Percentiles rank a stretch among this genome's conserved stretches.
phyloP scores from a whole-genome alignment of 2,888 invertebrate genomes.

The Synergus japonicus region DNA sequence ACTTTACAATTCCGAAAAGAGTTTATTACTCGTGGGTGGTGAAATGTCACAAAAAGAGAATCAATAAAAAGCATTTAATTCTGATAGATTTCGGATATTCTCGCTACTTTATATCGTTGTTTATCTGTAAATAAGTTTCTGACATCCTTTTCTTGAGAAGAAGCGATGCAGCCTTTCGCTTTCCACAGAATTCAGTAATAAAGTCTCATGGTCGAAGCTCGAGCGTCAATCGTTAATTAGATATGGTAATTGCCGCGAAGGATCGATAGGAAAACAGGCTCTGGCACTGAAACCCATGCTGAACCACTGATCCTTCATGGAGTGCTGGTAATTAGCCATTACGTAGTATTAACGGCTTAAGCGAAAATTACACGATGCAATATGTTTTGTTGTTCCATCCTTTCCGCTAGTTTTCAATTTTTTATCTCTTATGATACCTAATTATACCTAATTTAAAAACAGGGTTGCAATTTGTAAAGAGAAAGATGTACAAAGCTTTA shows the following conservation, averaged over 20 bases:
- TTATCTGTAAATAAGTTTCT: not conserved
- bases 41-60: conserved; percentile 17
- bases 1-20: conserved; percentile 1
- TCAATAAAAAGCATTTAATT: not conserved
- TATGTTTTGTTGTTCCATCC: not conserved
- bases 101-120: not conserved
- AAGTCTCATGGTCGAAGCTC: conserved; percentile 6
- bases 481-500: not conserved
- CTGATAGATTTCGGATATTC: not conserved
- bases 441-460: not conserved
- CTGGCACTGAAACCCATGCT: conserved; percentile 7
- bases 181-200: not conserved
- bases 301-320: conserved; percentile 9
- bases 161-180: not conserved
- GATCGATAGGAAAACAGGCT: conserved; percentile 28
- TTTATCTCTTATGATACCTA: not conserved
- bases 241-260: conserved; percentile 35
- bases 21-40: not conserved
- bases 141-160: not conserved
- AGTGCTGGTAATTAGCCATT: conserved; percentile 23
- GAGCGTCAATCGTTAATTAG: conserved; percentile 27
- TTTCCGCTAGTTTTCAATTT: not conserved
- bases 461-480: not conserved
- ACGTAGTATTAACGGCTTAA: not conserved
- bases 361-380: not conserved